A percentile compares a stretch with the other conserved stretches of the same genome.
These are phyloP conservation scores for Zoroaster sp. DNA, from an alignment of 53 echinoderm and acorn worm genomes.

Conservation along the genomic window DNA sequence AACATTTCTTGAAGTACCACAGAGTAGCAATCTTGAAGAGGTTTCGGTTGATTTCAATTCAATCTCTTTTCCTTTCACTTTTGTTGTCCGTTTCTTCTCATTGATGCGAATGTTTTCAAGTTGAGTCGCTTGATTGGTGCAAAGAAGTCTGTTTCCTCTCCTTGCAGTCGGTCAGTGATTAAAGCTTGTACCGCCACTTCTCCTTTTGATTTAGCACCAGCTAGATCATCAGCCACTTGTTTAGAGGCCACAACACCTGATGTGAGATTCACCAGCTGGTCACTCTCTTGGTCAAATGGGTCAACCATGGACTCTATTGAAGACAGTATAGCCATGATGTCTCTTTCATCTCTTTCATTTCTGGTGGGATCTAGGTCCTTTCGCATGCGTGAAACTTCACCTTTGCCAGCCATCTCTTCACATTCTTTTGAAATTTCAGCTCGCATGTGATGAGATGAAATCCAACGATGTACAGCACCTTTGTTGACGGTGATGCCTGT, in stretches of 20 bases:
- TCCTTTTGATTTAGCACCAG: conserved; percentile 12
- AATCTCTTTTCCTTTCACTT: conserved; percentile 52
- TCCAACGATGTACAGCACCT: conserved; percentile 65
- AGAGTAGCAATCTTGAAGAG: conserved; percentile 43
- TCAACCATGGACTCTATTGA: conserved; percentile 63
- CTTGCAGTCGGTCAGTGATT: conserved; percentile 37
- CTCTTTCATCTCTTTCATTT: conserved; percentile 18
- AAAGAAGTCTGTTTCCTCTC: conserved; percentile 38
- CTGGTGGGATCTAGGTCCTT: conserved; percentile 33
- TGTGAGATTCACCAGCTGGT: conserved; percentile 54
- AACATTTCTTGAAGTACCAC: conserved; percentile 9
- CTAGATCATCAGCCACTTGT: conserved; percentile 23
- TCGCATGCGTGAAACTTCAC: neutral
- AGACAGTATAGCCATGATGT: conserved; percentile 33
- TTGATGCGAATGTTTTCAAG: conserved; percentile 46
- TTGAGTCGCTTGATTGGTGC: conserved; percentile 40
- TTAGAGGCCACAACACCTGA: conserved; percentile 52
- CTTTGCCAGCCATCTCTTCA: conserved; percentile 65
- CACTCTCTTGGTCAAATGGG: conserved; percentile 48
- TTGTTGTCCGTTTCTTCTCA: neutral
- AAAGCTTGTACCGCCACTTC: conserved; percentile 30
- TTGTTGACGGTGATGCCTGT: conserved; percentile 63
- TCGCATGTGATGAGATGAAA: conserved; percentile 59
- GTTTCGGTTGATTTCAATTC: conserved; percentile 44
- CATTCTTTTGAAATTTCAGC: conserved; percentile 52